phyloP scores from a whole-genome alignment of 1,140 invertebrate species.

The Drosophila mayri region DNA sequence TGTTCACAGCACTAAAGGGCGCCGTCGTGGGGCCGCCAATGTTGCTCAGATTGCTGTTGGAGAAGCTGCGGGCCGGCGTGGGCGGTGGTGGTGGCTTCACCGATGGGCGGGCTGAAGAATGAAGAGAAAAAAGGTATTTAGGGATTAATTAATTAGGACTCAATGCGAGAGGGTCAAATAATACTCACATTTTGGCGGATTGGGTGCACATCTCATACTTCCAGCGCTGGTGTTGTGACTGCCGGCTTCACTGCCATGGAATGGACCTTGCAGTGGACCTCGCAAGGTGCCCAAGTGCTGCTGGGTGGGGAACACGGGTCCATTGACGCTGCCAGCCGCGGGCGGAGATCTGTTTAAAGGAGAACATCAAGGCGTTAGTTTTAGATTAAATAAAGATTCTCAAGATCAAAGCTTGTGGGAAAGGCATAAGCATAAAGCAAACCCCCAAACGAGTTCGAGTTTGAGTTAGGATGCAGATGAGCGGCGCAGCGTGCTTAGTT shows the following conservation, averaged over 20 bases:
- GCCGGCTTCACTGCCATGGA: constrained; percentile 53
- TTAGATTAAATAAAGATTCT: background rate
- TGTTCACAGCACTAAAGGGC: constrained; percentile 69
- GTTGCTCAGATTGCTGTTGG: constrained; percentile 80
- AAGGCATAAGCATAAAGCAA: constrained; percentile 33
- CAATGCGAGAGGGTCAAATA: background rate
- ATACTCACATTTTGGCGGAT: constrained; percentile 76
- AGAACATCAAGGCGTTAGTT: background rate
- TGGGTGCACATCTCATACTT: constrained; percentile 72
- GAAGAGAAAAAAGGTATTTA: background rate
- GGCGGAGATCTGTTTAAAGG: constrained; percentile 72
- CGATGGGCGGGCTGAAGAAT: constrained; percentile 65
- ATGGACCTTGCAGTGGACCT: constrained; percentile 56
- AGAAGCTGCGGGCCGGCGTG: constrained; percentile 80
- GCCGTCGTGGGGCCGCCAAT: constrained; percentile 27
- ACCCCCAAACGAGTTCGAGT: constrained; percentile 22
- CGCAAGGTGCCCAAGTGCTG: constrained; percentile 83
- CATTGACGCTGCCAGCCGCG: constrained; percentile 59
- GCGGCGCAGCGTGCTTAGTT: constrained; percentile 25
- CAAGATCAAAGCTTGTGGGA: background rate
- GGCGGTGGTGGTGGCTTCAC: constrained; percentile 83
- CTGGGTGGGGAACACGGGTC: constrained; percentile 72
- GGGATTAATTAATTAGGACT: background rate
- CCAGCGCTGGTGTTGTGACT: constrained; percentile 61
- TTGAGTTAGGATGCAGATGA: constrained; percentile 27